Conservation (phyloP, 23 tunicate genomes). For the Trididemnum miniatum region DNA sequence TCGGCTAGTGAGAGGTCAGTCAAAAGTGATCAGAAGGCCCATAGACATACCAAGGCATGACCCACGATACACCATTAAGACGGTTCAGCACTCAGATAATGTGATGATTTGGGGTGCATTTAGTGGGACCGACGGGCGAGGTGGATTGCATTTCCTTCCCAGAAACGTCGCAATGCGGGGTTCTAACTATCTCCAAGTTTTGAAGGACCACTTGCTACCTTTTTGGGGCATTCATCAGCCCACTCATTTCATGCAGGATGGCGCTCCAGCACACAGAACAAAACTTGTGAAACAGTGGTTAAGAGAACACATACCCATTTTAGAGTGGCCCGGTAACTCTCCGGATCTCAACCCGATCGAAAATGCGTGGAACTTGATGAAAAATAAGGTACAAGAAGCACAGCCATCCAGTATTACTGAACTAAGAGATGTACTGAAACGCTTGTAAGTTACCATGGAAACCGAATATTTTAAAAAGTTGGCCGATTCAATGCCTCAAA, state of each 20-base stretch:
- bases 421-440: constrained; percentile 27
- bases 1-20: constrained; percentile 1
- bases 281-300: not conserved
- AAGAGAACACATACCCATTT: constrained; percentile 10
- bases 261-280: constrained; percentile 13
- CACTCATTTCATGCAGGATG: constrained; percentile 18
- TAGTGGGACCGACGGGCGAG: constrained; percentile 3
- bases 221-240: constrained; percentile 15
- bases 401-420: constrained; percentile 15
- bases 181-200: constrained; percentile 3
- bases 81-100: constrained; percentile 13
- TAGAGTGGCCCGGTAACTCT: constrained; percentile 22
- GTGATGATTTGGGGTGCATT: constrained; percentile 15
- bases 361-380: constrained; percentile 18
- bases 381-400: constrained; percentile 25
- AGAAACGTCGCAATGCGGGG: constrained; percentile 2
- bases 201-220: constrained; percentile 10
- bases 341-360: constrained; percentile 21
- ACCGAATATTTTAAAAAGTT: constrained; percentile 19
- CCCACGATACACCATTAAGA: constrained; percentile 16
- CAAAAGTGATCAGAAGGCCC: constrained; percentile 20
- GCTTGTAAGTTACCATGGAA: constrained; percentile 24
- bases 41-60: not conserved
- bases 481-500: constrained; percentile 25
- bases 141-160: constrained; percentile 13